Percentiles rank a stretch among this genome's conserved stretches.
phyloP scores from a whole-genome alignment of 30 jellyfish, hydroid and myxozoan genomes.

The Nemopilema nomurai region DNA sequence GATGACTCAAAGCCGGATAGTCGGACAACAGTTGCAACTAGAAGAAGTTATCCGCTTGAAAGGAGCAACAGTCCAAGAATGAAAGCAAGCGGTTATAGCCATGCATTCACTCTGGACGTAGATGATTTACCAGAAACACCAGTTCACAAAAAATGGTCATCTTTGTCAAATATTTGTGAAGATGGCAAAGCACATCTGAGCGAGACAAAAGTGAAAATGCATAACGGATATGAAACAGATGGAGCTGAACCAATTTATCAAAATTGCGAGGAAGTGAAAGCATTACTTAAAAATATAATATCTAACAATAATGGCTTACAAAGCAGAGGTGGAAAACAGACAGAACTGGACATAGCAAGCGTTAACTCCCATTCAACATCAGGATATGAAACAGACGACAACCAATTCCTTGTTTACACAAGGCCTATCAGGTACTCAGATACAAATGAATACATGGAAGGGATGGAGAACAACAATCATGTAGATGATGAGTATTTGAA shows the following conservation, averaged over 20 bases:
- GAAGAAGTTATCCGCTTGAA: not conserved
- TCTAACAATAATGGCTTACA: not conserved
- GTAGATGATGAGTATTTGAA: slow-evolving; percentile 4
- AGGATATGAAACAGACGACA: slow-evolving; percentile 67
- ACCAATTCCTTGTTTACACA: slow-evolving; percentile 1
- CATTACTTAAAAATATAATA: not conserved
- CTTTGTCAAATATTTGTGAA: slow-evolving; percentile 30
- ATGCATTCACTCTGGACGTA: slow-evolving; percentile 40
- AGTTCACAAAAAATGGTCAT: slow-evolving; percentile 38
- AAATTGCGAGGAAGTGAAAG: not conserved
- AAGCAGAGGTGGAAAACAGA: not conserved
- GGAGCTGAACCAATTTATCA: slow-evolving; percentile 14
- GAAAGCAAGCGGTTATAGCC: slow-evolving; percentile 4
- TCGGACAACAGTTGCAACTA: not conserved
- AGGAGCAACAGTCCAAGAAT: not conserved
- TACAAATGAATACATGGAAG: not conserved
- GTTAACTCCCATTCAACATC: slow-evolving; percentile 65
- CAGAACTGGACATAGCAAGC: slow-evolving; percentile 54
- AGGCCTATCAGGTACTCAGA: not conserved
- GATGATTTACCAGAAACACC: slow-evolving; percentile 56
- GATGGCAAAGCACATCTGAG: not conserved
- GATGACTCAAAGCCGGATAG: not conserved
- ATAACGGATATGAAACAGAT: slow-evolving; percentile 66
- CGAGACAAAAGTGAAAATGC: slow-evolving; percentile 53
- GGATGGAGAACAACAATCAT: slow-evolving; percentile 22